Percentiles rank a stretch among this genome's conserved stretches.
These are phyloP conservation scores for Okamejei kenojei DNA, from an alignment of 2,797 vertebrate genomes.

Conservation along the genomic window DNA sequence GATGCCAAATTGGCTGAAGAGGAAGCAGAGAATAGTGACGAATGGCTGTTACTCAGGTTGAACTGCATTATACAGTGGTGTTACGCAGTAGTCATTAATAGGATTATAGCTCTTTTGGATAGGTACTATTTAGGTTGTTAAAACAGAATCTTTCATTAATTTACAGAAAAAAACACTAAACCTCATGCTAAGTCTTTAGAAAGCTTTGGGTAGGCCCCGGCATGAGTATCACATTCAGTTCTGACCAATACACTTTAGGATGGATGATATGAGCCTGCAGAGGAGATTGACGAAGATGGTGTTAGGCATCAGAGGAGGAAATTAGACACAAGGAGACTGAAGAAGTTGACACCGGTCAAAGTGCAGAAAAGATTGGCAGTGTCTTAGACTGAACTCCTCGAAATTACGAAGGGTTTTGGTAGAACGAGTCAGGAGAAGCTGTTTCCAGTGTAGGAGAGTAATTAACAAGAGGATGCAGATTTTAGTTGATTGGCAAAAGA, in stretches of 20 bases:
- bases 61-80: neutral
- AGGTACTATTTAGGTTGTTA: neutral
- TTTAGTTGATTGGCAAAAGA: neutral
- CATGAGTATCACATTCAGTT: too few species aligned
- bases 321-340: neutral
- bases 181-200: neutral
- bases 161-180: neutral
- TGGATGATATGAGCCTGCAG: neutral
- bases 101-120: neutral
- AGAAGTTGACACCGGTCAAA: neutral
- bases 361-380: neutral
- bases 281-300: neutral
- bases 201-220: neutral
- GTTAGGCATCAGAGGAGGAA: neutral
- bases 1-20: neutral
- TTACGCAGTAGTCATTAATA: neutral
- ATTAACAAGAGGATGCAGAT: neutral
- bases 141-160: neutral
- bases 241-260: neutral
- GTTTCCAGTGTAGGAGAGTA: neutral
- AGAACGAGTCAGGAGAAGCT: neutral
- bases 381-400: neutral
- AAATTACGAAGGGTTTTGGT: neutral
- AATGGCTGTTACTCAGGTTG: neutral
- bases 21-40: neutral